Evolutionary conservation across 2,113 vertebrate species (phyloP).

Genomic region (Aptenodytes patagonicus): DNA sequence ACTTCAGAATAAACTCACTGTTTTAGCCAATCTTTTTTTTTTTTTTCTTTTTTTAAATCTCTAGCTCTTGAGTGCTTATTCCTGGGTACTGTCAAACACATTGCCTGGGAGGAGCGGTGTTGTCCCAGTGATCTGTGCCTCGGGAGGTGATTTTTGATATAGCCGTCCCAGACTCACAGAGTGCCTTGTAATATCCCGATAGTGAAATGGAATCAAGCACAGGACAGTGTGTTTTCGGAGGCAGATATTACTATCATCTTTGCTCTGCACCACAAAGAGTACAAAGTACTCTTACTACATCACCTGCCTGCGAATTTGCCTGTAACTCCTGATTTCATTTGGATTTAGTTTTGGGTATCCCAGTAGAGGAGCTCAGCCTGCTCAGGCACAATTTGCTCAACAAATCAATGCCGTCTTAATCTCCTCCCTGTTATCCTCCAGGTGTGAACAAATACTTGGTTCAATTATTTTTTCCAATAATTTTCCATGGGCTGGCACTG

Average conservation of each 20-base stretch:
- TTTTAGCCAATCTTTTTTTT: neutral
- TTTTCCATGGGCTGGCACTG: neutral
- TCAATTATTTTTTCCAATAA: neutral
- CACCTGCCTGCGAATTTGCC: neutral
- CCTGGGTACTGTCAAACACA: neutral
- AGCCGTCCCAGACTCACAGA: neutral
- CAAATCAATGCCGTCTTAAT: neutral
- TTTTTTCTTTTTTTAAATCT: neutral
- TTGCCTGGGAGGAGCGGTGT: neutral
- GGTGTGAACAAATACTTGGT: neutral
- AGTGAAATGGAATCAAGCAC: neutral
- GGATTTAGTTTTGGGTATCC: neutral
- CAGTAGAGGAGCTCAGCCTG: neutral
- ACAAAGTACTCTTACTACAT: too few relatives aligned
- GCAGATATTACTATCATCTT: neutral
- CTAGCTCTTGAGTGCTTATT: neutral
- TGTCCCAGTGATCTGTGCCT: neutral
- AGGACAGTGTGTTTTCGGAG: neutral
- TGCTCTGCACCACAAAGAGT: neutral
- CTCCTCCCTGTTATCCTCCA: neutral
- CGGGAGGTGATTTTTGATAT: neutral
- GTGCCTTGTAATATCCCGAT: neutral
- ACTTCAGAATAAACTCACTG: conserved; percentile 16
- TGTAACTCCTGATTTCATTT: neutral
- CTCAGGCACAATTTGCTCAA: neutral